A percentile compares a stretch with the other conserved stretches of the same genome.
These are phyloP conservation scores for Charina bottae DNA, from an alignment of 2,113 vertebrate species.

Conservation along the genomic window DNA sequence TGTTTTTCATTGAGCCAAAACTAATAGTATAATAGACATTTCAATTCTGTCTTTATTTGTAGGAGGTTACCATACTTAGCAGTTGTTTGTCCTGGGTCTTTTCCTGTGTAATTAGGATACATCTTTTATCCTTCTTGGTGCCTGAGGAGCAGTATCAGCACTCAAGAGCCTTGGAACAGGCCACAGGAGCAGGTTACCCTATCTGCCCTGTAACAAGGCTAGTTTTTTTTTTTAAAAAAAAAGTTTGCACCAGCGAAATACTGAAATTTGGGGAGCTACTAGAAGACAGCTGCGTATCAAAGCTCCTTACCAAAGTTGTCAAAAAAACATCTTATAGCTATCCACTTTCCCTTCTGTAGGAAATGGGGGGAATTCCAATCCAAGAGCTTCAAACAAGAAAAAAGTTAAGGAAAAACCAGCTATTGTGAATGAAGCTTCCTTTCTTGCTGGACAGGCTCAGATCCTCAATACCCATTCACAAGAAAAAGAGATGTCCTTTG, in stretches of 20 bases:
- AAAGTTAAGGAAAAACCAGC: not conserved
- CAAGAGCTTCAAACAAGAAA: not conserved
- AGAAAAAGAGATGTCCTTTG: not conserved
- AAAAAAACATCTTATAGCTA: not conserved
- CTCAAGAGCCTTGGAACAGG: not conserved
- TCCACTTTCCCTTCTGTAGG: not conserved
- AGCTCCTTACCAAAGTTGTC: not conserved
- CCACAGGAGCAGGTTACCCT: not conserved
- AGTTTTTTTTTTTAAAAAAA: not conserved
- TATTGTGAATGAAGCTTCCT: not conserved
- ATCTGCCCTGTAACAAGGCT: not conserved
- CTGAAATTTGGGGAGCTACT: not conserved
- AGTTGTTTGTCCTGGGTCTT: not conserved
- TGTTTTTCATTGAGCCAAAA: not conserved
- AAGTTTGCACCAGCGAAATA: not conserved
- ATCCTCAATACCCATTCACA: not conserved
- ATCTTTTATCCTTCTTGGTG: not conserved
- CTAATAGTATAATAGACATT: not conserved
- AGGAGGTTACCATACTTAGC: not conserved
- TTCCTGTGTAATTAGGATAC: not conserved
- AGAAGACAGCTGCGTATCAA: not conserved
- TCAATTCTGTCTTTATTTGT: not conserved
- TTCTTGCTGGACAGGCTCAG: not conserved
- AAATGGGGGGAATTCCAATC: not conserved
- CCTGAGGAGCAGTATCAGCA: not conserved